Evolutionary conservation across 2,797 vertebrate species (phyloP).

Genomic region (Poecilia picta): DNA sequence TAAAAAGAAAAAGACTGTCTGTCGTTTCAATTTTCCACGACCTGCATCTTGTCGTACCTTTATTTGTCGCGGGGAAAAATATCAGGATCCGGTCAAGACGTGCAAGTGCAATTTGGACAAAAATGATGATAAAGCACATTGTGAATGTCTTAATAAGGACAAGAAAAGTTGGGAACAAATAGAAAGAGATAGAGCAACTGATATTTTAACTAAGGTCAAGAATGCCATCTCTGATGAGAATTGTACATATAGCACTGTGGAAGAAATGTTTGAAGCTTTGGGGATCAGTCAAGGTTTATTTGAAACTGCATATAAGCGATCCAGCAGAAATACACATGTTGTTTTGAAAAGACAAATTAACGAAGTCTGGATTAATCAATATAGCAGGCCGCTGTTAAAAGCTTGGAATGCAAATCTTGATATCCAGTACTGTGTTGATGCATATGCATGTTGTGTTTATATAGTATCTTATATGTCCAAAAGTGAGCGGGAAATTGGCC

Average conservation of each 20-base stretch:
- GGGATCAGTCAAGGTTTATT: neutral
- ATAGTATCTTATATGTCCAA: constrained; percentile 3
- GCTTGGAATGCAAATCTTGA: constrained; percentile 20
- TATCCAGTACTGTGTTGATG: constrained; percentile 4
- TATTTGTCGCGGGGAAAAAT: neutral
- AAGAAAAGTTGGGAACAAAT: accelerated
- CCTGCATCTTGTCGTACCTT: neutral
- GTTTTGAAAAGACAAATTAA: neutral
- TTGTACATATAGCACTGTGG: too few relatives aligned
- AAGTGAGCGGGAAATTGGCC: constrained; percentile 1
- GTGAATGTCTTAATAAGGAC: neutral
- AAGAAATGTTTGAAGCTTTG: too few relatives aligned
- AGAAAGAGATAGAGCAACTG: neutral
- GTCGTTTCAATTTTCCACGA: too few relatives aligned
- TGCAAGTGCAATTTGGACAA: neutral
- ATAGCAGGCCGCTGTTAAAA: neutral
- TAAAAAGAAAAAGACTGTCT: too few relatives aligned
- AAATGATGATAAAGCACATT: neutral
- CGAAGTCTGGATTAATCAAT: constrained; percentile 13
- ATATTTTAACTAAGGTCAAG: neutral
- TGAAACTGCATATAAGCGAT: too few relatives aligned
- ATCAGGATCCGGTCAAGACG: neutral
- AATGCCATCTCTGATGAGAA: neutral
- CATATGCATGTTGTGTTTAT: neutral
- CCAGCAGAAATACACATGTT: neutral